Conservation (phyloP, 2,888 invertebrate species). For the Dichetophora obliterata region DNA sequence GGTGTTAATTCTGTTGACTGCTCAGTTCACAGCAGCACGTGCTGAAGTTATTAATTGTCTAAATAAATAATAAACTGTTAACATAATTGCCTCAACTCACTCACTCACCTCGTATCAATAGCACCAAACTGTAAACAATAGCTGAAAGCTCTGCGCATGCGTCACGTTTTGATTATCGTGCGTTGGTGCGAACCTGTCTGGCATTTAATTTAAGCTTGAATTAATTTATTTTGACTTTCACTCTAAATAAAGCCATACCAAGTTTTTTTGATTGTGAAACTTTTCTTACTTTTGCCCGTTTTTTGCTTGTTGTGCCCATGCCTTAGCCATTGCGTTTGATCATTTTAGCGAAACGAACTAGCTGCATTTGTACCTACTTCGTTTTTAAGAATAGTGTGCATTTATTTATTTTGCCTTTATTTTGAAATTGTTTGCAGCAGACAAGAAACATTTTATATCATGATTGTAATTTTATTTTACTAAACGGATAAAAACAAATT, state of each 20-base stretch:
- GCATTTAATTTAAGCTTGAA: too few relatives aligned
- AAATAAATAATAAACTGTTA: too few relatives aligned
- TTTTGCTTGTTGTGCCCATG: neutral
- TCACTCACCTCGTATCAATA: too few relatives aligned
- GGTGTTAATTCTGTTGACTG: too few relatives aligned
- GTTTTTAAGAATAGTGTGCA: neutral
- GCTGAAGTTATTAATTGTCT: too few relatives aligned
- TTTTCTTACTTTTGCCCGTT: neutral
- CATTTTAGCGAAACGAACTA: conserved; percentile 20
- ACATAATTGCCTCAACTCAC: too few relatives aligned
- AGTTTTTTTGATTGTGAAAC: conserved; percentile 2
- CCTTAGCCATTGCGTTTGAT: conserved; percentile 11
- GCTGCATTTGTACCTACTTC: neutral
- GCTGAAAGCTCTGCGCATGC: too few relatives aligned
- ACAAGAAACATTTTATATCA: neutral
- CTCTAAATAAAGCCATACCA: neutral
- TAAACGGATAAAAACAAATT: neutral
- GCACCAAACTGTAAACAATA: too few relatives aligned
- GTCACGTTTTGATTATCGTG: too few relatives aligned
- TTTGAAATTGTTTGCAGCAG: neutral
- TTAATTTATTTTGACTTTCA: neutral
- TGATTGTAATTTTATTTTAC: neutral
- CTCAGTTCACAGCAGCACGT: too few relatives aligned
- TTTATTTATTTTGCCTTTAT: too few relatives aligned
- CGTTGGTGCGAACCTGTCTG: too few relatives aligned